Percentiles rank a stretch among this genome's conserved stretches.
Conservation (phyloP, 2,888 invertebrate species). For the Phytoseiulus persimilis region DNA sequence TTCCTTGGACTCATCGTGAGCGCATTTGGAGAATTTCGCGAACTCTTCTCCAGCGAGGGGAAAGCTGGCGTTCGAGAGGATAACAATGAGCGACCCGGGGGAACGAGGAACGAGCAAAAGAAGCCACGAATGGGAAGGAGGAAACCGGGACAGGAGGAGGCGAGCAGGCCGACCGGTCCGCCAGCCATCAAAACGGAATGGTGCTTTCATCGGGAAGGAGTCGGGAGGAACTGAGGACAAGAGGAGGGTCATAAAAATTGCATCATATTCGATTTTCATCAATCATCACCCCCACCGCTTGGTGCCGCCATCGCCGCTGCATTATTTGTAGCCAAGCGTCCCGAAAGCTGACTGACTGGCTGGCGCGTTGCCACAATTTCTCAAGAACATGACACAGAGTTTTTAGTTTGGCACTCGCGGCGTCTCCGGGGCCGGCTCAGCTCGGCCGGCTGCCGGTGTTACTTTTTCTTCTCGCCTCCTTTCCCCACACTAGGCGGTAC, state of each 20-base stretch:
- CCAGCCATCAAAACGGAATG: neutral
- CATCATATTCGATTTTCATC: conserved; percentile 39
- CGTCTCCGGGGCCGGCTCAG: neutral
- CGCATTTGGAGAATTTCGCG: neutral
- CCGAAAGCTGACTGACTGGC: neutral
- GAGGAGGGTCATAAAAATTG: conserved; percentile 24
- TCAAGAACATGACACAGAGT: conserved; percentile 38
- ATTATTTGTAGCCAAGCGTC: conserved; percentile 21
- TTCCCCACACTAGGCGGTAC: neutral
- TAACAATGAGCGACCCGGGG: neutral
- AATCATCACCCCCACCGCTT: conserved; percentile 29
- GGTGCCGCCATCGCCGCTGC: conserved; percentile 17
- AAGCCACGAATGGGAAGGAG: neutral
- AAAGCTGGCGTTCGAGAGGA: neutral
- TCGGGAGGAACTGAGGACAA: neutral
- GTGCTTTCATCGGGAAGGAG: neutral
- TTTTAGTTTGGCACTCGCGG: conserved; percentile 9
- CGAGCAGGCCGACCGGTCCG: neutral
- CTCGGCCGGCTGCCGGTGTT: neutral
- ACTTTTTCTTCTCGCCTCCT: neutral
- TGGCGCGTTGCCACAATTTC: conserved; percentile 37
- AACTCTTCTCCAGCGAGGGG: neutral
- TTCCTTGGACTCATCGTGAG: neutral
- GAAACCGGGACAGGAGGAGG: neutral
- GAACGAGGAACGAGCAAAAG: neutral